Percentiles rank a stretch among this genome's conserved stretches.
Evolutionary conservation across 2,797 vertebrate genomes (phyloP).

Genomic region (Delichon dasypus): DNA sequence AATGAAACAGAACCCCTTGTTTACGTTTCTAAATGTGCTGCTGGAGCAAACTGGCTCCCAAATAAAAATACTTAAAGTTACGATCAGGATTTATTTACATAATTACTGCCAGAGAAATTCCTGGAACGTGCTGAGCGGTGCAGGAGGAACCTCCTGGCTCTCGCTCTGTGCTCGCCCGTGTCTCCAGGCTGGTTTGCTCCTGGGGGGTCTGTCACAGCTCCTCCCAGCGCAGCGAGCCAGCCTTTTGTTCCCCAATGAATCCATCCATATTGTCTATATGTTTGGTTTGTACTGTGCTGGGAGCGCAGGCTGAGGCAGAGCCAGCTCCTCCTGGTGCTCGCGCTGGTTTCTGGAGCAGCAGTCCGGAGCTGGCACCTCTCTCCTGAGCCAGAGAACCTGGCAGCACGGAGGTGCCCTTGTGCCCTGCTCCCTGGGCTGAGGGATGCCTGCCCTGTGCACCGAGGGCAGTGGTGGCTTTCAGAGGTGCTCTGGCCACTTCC

Average conservation of each 20-base stretch:
- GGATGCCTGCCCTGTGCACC: neutral
- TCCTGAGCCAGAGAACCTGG: neutral
- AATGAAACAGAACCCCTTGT: conserved; percentile 41
- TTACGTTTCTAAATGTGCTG: conserved; percentile 37
- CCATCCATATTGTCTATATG: neutral
- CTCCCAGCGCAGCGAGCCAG: neutral
- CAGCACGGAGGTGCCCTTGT: neutral
- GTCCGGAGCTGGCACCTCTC: neutral
- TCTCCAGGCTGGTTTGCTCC: neutral
- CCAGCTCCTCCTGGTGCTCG: neutral
- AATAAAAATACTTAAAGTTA: conserved; percentile 61
- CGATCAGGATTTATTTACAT: conserved; percentile 61
- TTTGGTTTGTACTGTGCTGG: neutral
- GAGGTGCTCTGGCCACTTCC: neutral
- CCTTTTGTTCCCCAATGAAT: neutral
- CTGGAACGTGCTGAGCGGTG: neutral
- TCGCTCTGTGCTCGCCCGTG: neutral
- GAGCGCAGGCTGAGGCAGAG: conserved; percentile 5
- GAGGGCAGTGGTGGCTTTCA: neutral
- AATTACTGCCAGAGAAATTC: conserved; percentile 32
- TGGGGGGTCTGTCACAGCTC: neutral
- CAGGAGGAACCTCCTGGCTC: neutral
- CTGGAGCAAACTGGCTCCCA: conserved; percentile 40
- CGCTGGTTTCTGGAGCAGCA: neutral
- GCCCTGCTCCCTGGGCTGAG: neutral